Base-by-base conservation (phyloP, 1,140 invertebrate genomes). In the Tetramorium parvispinum region DNA sequence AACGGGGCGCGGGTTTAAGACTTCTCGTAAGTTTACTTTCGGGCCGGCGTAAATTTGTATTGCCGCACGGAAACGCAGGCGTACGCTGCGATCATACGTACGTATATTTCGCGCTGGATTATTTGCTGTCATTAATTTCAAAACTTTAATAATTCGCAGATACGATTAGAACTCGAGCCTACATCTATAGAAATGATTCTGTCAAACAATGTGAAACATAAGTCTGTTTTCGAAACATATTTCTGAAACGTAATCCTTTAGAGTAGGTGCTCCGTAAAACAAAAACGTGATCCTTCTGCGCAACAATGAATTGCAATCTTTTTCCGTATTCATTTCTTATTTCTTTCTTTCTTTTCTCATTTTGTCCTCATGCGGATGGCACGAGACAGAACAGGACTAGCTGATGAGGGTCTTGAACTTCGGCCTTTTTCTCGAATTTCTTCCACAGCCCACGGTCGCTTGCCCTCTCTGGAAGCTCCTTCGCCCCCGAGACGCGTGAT, bases 351-450 rank as follows among this genome's bases (percentile, higher is more conserved):
- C 83, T 83, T 85, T 71, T 43, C 85, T 63, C 6, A 49, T 71
- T 70, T 55, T 40, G 18, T 88, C 49, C 43, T 32, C 51, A 3
- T 65, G 32, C 11, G 73, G 51, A 82, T 61, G 86, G 90, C 91
- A 92, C 91, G 91, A 90, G 91, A 83, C 91, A 85, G 86, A 81
- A 63, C 86, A 79, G 61, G 43, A 85, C 11, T 83, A 59, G 78
- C 85, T 86, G 86, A 92, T 76, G 66, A 91, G 91, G 89, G 86
- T 92, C 79, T 68, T 71, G 75, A 87, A 85, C 76, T 86, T 73
- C 77, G 77, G 65, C 77, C 88, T 90, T 91, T 91, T 92, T 91
- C 91, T 92, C 89, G 61, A 86, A 85, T 92, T 90, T 92, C 90
- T 86, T 89, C 70, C 63, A 81, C 32, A 32, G 32, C n/a, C 21